Evolutionary conservation across 2,113 vertebrate genomes (phyloP).

Genomic region (Pedionomus torquatus): DNA sequence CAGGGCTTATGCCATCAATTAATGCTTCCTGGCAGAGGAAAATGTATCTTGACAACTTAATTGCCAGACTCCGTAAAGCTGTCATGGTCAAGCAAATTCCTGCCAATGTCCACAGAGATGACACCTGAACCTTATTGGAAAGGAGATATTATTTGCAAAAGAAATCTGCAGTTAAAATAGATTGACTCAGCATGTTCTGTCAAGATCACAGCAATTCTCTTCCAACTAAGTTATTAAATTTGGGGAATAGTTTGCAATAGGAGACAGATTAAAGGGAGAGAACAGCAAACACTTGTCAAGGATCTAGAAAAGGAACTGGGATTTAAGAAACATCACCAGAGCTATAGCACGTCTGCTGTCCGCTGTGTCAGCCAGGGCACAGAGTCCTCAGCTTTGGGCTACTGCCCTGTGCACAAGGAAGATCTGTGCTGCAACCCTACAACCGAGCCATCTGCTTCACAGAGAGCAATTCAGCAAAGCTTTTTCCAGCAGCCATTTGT

Average conservation of each 20-base stretch:
- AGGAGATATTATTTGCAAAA: slow-evolving; percentile 37
- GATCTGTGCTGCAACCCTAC: not conserved
- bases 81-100: slow-evolving; percentile 21
- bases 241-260: not conserved
- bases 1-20: slow-evolving; percentile 30
- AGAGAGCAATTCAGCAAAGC: not conserved
- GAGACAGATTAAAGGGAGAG: not conserved
- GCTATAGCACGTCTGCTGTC: not conserved
- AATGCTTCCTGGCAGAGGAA: not conserved
- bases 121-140: not conserved
- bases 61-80: slow-evolving; percentile 29
- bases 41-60: slow-evolving; percentile 53
- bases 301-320: not conserved
- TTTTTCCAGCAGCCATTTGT: not conserved
- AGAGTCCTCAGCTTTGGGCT: not conserved
- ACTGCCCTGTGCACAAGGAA: not conserved
- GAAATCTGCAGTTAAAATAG: slow-evolving; percentile 22
- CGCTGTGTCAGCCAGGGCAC: fast-evolving
- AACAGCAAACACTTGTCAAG: not conserved
- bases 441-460: fast-evolving
- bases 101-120: slow-evolving; percentile 35
- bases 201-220: slow-evolving; percentile 1
- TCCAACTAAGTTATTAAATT: not conserved
- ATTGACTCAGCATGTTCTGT: not conserved
- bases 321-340: not conserved